Percentiles rank a stretch among this genome's conserved stretches.
phyloP scores from a whole-genome alignment of 1,140 invertebrate species.

The Chionoecetes opilio region DNA sequence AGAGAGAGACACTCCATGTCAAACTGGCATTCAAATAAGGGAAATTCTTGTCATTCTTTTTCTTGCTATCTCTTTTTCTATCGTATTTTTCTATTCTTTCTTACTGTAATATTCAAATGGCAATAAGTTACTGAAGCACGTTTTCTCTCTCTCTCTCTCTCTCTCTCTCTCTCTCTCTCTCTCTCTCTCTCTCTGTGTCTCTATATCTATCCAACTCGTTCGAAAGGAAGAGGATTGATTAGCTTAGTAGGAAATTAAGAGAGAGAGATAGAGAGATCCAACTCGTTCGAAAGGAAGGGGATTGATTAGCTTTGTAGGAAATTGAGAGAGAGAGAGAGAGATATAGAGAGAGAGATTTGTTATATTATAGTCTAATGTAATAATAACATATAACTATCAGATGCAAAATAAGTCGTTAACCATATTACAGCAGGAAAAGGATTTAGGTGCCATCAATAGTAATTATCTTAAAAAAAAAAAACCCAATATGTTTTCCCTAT shows the following conservation, averaged over 20 bases:
- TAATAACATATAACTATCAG: no score
- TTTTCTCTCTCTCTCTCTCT: no score
- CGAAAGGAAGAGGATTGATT: neutral
- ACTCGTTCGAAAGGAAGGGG: neutral
- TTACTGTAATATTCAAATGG: no score
- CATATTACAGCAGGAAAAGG: no score
- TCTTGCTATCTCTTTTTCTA: neutral
- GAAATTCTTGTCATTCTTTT: neutral
- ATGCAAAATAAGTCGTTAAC: no score
- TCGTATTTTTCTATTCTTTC: neutral
- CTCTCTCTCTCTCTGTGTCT: no score
- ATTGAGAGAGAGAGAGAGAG: neutral
- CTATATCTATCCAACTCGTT: no score
- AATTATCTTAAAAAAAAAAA: no score
- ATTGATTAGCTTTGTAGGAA: neutral
- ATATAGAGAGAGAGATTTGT: no score
- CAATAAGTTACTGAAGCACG: neutral
- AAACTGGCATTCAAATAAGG: neutral
- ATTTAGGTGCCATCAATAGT: no score
- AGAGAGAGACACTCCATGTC: constrained; percentile 7
- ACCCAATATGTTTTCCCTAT: no score
- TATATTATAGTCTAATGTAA: no score
- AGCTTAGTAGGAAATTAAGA: neutral
- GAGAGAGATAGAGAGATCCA: neutral
- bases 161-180: neutral